These are phyloP conservation scores for Aegithalos caudatus DNA, from an alignment of 2,113 vertebrate species.

Conservation along the genomic window DNA sequence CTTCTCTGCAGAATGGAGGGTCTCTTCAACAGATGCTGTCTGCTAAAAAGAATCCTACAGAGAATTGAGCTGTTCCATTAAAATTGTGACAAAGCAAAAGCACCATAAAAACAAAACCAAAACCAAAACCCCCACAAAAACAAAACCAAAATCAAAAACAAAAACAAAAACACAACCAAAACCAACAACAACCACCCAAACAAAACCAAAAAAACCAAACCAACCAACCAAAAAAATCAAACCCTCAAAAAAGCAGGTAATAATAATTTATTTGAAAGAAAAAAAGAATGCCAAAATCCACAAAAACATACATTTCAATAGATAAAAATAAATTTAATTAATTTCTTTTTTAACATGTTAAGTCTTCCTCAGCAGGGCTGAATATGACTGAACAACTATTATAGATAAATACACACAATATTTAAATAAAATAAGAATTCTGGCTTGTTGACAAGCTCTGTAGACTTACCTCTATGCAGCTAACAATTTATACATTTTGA, in stretches of 20 bases:
- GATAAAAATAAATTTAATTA: background rate
- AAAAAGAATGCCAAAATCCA: background rate
- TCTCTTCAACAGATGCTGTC: background rate
- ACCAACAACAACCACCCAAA: background rate
- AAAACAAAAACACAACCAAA: background rate
- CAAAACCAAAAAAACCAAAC: background rate
- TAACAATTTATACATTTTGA: background rate
- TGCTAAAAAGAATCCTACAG: background rate
- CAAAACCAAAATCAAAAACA: background rate
- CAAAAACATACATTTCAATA: background rate
- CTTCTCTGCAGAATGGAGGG: background rate
- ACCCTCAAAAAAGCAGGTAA: background rate
- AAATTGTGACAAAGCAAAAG: background rate
- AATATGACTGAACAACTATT: background rate
- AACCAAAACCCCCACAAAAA: accelerated
- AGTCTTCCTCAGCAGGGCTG: background rate
- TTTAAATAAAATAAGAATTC: background rate
- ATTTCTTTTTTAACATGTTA: accelerated
- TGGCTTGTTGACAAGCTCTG: background rate
- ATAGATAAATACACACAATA: background rate
- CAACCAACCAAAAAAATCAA: background rate
- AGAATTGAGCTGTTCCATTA: background rate
- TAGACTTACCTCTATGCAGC: background rate
- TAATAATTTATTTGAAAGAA: background rate
- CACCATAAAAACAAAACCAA: background rate